A percentile compares a stretch with the other conserved stretches of the same genome.
Evolutionary conservation across 2,797 vertebrate genomes (phyloP).

Genomic region (Lophius americanus): DNA sequence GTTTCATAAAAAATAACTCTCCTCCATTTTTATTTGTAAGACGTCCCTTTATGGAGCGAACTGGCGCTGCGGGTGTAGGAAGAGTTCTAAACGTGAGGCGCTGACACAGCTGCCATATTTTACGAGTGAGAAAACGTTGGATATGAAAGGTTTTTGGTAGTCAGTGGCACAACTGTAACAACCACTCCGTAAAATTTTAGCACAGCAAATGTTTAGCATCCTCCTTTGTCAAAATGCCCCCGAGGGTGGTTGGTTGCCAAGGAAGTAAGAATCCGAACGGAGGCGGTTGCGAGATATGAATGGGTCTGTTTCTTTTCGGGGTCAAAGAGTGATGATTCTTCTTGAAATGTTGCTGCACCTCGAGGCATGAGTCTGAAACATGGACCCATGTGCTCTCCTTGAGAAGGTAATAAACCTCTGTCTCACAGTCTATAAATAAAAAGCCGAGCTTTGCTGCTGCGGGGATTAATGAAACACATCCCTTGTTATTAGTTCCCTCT

Average conservation of each 20-base stretch:
- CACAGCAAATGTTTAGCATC: constrained; percentile 30
- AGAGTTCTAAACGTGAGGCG: too few relatives aligned
- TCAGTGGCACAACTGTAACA: background rate
- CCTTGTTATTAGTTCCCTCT: constrained; percentile 63
- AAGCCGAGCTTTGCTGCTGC: constrained; percentile 52
- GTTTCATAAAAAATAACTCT: too few relatives aligned
- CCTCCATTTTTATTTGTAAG: too few relatives aligned
- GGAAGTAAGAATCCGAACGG: constrained; percentile 31
- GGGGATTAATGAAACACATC: constrained; percentile 68
- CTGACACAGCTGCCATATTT: background rate
- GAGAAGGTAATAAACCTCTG: constrained; percentile 75
- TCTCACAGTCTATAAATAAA: constrained; percentile 75
- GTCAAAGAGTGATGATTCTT: constrained; percentile 69
- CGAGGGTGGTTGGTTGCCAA: constrained; percentile 43
- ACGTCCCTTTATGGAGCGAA: too few relatives aligned
- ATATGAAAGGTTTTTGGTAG: background rate
- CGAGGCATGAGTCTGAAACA: constrained; percentile 62
- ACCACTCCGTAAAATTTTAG: background rate
- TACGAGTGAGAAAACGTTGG: background rate
- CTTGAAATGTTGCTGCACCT: constrained; percentile 70
- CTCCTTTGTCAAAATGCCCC: constrained; percentile 36
- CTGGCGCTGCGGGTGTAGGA: too few relatives aligned
- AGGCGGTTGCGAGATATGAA: constrained; percentile 55
- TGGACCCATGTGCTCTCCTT: constrained; percentile 70
- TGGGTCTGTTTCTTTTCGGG: constrained; percentile 67